Evolutionary conservation across 2,888 invertebrate genomes (phyloP).

Genomic region (Lasioglossum leucozonium): DNA sequence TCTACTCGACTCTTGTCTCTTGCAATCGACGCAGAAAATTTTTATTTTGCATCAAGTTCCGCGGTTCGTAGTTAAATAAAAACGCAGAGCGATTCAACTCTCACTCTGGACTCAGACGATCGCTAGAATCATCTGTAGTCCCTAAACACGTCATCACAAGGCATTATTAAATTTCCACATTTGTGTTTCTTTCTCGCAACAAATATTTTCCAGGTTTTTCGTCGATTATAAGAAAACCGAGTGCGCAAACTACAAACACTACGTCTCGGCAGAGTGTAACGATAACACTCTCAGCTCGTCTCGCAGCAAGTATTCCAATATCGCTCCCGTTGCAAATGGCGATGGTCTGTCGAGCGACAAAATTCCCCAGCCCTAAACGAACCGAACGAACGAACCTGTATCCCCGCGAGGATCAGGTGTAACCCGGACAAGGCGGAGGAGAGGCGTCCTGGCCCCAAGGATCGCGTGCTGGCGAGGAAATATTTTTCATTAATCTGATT

Average conservation of each 20-base stretch:
- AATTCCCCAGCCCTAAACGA: background rate
- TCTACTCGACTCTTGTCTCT: too few relatives aligned
- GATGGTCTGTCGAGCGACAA: background rate
- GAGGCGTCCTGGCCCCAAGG: conserved; percentile 10
- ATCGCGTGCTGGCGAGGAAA: conserved; percentile 58
- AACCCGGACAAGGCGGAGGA: background rate
- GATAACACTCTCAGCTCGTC: background rate
- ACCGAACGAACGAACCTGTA: background rate
- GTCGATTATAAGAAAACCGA: background rate
- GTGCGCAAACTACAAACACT: background rate
- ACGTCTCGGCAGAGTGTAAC: background rate
- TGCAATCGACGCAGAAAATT: too few relatives aligned
- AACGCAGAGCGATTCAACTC: background rate
- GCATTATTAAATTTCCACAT: background rate
- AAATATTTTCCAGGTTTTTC: background rate
- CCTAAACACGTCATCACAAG: background rate
- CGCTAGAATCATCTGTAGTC: too few relatives aligned
- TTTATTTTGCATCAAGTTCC: too few relatives aligned
- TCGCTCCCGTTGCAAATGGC: background rate
- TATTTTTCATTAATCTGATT: conserved; percentile 82
- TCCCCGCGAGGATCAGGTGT: conserved; percentile 35
- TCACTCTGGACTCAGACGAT: too few relatives aligned
- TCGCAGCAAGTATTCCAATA: background rate
- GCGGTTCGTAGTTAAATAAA: too few relatives aligned
- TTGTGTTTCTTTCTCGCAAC: background rate